phyloP scores from a whole-genome alignment of 2,113 vertebrate species.

The Leptocoma aspasia region DNA sequence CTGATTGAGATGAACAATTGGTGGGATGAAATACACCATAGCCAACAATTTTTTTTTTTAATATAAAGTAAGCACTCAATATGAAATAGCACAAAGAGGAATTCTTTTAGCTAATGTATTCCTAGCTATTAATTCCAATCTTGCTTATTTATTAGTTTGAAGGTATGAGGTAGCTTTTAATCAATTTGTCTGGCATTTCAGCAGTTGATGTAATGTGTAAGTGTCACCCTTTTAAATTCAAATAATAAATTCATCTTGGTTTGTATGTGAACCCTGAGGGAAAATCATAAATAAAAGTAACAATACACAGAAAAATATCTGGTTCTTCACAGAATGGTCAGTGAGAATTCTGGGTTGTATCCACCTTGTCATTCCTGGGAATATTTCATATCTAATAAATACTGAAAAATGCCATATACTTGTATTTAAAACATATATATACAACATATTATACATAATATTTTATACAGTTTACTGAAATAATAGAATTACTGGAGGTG shows the following conservation, averaged over 20 bases:
- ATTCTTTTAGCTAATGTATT: not conserved
- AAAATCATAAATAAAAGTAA: not conserved
- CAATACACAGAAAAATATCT: not conserved
- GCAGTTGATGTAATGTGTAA: not conserved
- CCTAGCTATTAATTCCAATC: constrained; percentile 6
- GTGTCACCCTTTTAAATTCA: not conserved
- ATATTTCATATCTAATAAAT: not conserved
- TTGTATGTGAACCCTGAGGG: not conserved
- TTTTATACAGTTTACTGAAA: not conserved
- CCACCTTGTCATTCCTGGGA: not conserved
- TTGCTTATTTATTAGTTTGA: constrained; percentile 2
- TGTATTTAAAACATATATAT: not conserved
- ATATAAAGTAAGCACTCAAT: not conserved
- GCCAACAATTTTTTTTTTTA: not conserved
- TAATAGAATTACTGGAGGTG: not conserved
- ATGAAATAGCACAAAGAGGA: not conserved
- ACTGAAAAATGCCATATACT: not conserved
- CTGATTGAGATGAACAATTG: not conserved
- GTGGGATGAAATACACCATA: not conserved
- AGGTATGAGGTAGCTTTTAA: not conserved
- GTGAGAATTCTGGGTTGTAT: not conserved
- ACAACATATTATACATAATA: not conserved
- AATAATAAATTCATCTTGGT: not conserved
- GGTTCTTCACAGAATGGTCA: not conserved
- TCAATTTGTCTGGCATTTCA: not conserved